Percentiles rank a stretch among this genome's conserved stretches.
Conservation (phyloP, 2,888 invertebrate genomes). For the Rhopalosiphum nymphaeae region DNA sequence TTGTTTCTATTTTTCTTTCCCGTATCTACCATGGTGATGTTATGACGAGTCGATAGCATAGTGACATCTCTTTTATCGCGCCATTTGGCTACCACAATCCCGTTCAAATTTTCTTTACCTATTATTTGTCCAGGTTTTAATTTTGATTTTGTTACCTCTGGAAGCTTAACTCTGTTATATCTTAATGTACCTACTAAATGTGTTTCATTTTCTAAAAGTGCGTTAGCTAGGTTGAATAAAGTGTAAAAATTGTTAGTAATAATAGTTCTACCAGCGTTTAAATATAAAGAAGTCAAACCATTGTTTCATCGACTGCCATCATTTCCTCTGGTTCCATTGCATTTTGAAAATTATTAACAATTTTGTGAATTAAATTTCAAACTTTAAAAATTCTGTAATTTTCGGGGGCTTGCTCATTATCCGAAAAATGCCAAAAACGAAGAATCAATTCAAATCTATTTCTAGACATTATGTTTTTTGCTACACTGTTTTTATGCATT, state of each 20-base stretch:
- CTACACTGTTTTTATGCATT: no score
- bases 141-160: not conserved
- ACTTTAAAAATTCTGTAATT: no score
- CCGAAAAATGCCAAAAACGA: no score
- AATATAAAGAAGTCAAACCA: no score
- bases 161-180: not conserved
- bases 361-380: no score
- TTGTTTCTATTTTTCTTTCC: not conserved
- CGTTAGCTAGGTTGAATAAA: conserved; percentile 6
- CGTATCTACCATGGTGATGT: conserved; percentile 16
- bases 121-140: conserved; percentile 21
- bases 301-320: no score
- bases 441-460: no score
- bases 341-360: no score
- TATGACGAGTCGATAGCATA: not conserved
- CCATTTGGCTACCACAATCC: not conserved
- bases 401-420: no score
- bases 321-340: no score
- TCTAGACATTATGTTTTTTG: no score
- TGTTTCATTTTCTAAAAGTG: conserved; percentile 9
- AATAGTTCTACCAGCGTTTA: no score
- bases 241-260: conserved; percentile 18
- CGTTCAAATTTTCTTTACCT: not conserved
- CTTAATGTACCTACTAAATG: not conserved
- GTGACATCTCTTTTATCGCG: conserved; percentile 1